Evolutionary conservation across 2,113 vertebrate species (phyloP), one percentile per base, ranked within the genome.

Genomic region (Girardinichthys multiradiatus): DNA sequence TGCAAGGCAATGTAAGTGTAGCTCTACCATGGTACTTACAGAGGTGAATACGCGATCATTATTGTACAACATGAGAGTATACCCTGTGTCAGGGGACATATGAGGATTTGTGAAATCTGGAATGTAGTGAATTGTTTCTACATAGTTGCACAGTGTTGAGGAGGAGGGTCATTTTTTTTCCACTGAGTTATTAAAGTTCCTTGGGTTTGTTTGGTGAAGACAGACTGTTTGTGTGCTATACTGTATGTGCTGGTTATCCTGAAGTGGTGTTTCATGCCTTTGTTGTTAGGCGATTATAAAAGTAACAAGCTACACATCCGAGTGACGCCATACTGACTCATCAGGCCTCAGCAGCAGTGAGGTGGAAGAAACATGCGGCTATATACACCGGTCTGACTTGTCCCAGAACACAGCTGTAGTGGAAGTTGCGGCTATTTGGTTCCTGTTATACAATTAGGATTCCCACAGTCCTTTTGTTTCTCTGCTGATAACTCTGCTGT

Each of bases 321-420:
- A 61, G 68, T 68, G 77, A 83, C 72, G 79, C 70, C 70, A 19
- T 2, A 67, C 9, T 68, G 86, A 85, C 78, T 75, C 62, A 61
- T 64, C 62, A 58, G 72, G 74, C 61, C 65, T 83, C 68, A 76
- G 78, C 84, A 82, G 88, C 84, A 82, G 64, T 57, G 60, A 76
- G 85, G 77, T 86, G 79, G 79, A 80, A 79, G 84, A 84, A 85
- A 86, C 90, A 91, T 90, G 91, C 91, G 76, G 65, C 88, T 93
- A 92, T 94, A 85, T 93, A 94, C 93, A 93, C 81, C 78, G 54
- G 59, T 77, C 70, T 74, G 61, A 72, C 74, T 57, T 77, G 66
- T 78, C 11, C 26, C 64, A 65, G 54, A 45, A 72, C 69, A 72
- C 58, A 24, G 61, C 73, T 80, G 64, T 19, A 59, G 82, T 82